Evolutionary conservation across 2,113 vertebrate genomes (phyloP).

Genomic region (Malurus elegans): DNA sequence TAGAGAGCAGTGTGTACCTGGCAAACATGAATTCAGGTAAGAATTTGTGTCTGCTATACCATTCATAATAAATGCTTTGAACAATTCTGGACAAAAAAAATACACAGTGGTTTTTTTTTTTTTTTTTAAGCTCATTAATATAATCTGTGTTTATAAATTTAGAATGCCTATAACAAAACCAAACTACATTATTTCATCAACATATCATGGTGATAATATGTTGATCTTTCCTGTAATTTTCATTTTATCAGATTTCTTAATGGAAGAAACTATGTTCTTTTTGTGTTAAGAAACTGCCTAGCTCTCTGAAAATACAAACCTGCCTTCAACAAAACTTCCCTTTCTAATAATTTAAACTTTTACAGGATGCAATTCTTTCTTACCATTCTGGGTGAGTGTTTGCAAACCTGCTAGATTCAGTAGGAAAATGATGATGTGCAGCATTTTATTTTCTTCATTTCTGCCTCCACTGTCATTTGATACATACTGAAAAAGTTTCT

Average conservation of each 20-base stretch:
- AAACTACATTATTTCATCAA: background rate
- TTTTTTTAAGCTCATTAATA: background rate
- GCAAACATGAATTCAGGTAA: conserved; percentile 85
- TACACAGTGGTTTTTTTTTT: too few relatives aligned
- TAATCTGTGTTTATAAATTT: background rate
- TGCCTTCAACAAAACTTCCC: background rate
- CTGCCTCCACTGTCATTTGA: background rate
- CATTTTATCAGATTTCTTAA: background rate
- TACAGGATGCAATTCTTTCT: background rate
- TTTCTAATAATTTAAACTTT: background rate
- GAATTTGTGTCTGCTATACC: background rate
- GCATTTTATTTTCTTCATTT: background rate
- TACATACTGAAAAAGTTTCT: background rate
- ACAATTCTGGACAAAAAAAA: background rate
- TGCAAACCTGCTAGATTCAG: background rate
- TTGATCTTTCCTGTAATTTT: background rate
- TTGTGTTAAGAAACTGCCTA: background rate
- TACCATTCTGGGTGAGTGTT: background rate
- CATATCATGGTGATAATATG: accelerated
- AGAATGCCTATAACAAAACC: background rate
- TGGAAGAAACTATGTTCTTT: background rate
- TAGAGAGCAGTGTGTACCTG: conserved; percentile 56
- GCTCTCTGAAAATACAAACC: background rate
- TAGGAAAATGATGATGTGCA: background rate
- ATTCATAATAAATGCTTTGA: background rate